phyloP scores from a whole-genome alignment of 2,888 invertebrate genomes.

The Spodoptera littoralis region DNA sequence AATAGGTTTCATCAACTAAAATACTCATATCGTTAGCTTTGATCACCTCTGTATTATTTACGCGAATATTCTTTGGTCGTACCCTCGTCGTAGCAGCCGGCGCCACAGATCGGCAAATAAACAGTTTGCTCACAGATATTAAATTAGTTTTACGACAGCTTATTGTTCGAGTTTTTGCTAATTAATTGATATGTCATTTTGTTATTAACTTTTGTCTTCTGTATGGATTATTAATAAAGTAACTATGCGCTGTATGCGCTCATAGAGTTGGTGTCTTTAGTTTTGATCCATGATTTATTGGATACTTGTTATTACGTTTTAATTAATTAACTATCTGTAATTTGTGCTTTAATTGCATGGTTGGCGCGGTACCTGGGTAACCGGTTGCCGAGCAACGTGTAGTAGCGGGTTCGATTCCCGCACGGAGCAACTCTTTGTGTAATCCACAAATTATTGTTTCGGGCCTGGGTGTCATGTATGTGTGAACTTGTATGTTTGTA shows the following conservation, averaged over 20 bases:
- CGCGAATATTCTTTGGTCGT: conserved; percentile 52
- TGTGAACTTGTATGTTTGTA: no score
- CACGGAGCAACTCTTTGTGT: no score
- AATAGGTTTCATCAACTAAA: no score
- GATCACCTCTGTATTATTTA: conserved; percentile 46
- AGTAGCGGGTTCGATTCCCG: no score
- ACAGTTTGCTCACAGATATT: conserved; percentile 73
- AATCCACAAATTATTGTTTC: no score
- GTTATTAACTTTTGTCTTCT: conserved; percentile 42
- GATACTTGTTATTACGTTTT: not conserved
- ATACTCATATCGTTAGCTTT: no score
- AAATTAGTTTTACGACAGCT: conserved; percentile 71
- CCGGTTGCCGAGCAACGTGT: no score
- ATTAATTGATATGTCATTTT: conserved; percentile 64
- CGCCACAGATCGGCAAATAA: conserved; percentile 72
- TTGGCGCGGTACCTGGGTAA: no score
- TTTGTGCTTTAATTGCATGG: no score
- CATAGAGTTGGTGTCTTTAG: not conserved
- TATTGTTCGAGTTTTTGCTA: conserved; percentile 68
- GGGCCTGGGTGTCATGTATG: no score
- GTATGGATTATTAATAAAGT: conserved; percentile 37
- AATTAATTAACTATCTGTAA: not conserved
- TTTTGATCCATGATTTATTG: conserved; percentile 14
- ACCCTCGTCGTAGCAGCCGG: conserved; percentile 75
- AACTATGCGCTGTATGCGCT: conserved; percentile 6